A percentile compares a stretch with the other conserved stretches of the same genome.
phyloP scores from a whole-genome alignment of 2,888 invertebrate genomes.

The Thera britannica region DNA sequence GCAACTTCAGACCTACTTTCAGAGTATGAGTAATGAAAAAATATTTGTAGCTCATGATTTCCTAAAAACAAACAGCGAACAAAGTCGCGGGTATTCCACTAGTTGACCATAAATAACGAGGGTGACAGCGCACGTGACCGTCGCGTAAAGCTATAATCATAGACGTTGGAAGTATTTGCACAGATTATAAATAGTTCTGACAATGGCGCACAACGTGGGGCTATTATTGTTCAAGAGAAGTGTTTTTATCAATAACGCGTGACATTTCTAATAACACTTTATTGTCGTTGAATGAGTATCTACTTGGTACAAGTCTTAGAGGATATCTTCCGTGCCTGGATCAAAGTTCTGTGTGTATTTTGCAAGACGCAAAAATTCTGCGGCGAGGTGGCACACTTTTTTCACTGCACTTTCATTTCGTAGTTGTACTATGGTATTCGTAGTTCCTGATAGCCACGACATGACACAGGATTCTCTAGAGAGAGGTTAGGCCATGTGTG shows the following conservation, averaged over 20 bases:
- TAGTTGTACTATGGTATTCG: too few species aligned
- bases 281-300: too few species aligned
- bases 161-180: constrained; percentile 28
- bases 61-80: neutral
- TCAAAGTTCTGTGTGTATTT: too few species aligned
- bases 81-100: neutral
- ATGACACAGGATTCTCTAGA: neutral
- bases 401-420: too few species aligned
- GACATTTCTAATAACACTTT: too few species aligned
- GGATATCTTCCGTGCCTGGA: too few species aligned
- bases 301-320: too few species aligned
- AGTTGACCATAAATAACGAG: constrained; percentile 46
- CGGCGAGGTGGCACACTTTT: too few species aligned
- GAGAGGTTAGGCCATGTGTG: neutral
- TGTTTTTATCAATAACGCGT: neutral
- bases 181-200: constrained; percentile 26
- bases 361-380: too few species aligned
- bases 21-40: too few species aligned
- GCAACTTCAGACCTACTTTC: too few species aligned
- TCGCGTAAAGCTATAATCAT: constrained; percentile 33
- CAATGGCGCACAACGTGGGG: constrained; percentile 52
- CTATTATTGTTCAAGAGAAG: constrained; percentile 19
- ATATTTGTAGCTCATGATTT: neutral
- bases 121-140: constrained; percentile 29
- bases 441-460: too few species aligned